Conservation (phyloP, 2,888 invertebrate species). For the Drosophila phalerata region DNA sequence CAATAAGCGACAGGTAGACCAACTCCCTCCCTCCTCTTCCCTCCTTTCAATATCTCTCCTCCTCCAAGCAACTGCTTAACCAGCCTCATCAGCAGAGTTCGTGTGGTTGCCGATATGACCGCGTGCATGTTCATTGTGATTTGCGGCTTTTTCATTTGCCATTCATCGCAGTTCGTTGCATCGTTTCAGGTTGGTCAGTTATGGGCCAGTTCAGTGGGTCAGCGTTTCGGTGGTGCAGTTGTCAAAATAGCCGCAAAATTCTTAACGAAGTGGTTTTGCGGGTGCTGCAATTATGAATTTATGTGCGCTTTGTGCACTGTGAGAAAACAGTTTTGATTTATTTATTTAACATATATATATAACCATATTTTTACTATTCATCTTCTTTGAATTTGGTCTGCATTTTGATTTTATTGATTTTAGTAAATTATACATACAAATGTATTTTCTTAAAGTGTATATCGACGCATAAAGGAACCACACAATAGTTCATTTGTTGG, state of each 20-base stretch:
- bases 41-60: background rate
- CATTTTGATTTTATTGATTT: background rate
- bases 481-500: slow-evolving; percentile 48
- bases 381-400: background rate
- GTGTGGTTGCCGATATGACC: slow-evolving; percentile 61
- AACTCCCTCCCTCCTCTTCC: background rate
- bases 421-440: too few relatives aligned
- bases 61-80: slow-evolving; percentile 19
- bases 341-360: too few relatives aligned
- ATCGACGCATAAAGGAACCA: slow-evolving; percentile 14
- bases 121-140: slow-evolving; percentile 71
- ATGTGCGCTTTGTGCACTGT: slow-evolving; percentile 38
- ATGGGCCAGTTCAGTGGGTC: slow-evolving; percentile 5
- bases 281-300: slow-evolving; percentile 78
- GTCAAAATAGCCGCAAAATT: slow-evolving; percentile 69
- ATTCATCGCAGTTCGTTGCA: slow-evolving; percentile 17
- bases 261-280: slow-evolving; percentile 80
- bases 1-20: slow-evolving; percentile 13
- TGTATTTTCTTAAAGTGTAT: background rate
- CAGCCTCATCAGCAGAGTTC: slow-evolving; percentile 63
- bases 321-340: background rate
- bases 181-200: slow-evolving; percentile 7
- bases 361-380: background rate
- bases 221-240: slow-evolving; percentile 26
- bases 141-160: slow-evolving; percentile 68